phyloP scores from a whole-genome alignment of 2,888 invertebrate species.

The Pardosa pseudoannulata region DNA sequence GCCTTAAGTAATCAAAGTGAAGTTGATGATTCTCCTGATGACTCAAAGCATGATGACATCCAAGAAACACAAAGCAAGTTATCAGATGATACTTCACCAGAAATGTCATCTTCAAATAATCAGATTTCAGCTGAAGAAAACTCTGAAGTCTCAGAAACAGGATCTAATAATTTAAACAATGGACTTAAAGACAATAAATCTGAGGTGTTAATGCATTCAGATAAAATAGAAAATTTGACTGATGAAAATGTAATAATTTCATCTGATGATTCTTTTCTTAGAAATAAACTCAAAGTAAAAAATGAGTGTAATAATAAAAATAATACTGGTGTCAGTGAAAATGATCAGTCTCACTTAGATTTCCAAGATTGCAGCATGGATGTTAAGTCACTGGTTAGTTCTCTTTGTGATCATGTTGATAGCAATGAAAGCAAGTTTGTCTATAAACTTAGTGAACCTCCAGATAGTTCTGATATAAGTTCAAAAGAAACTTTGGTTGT shows the following conservation, averaged over 20 bases:
- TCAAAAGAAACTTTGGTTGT: not conserved
- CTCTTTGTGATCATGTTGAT: slow-evolving; percentile 56
- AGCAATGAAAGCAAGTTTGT: not conserved
- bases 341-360: slow-evolving; percentile 23
- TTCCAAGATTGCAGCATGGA: slow-evolving; percentile 41
- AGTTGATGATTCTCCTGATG: not conserved
- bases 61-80: not conserved
- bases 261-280: slow-evolving; percentile 7
- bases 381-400: slow-evolving; percentile 45
- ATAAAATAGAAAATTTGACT: not conserved
- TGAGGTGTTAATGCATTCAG: not conserved
- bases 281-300: not conserved
- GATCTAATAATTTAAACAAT: not conserved
- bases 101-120: not conserved
- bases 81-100: not conserved
- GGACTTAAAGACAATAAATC: not conserved
- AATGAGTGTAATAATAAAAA: not conserved
- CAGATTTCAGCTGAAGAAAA: not conserved
- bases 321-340: slow-evolving; percentile 9
- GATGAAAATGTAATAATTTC: not conserved
- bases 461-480: not conserved
- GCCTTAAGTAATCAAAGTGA: not conserved
- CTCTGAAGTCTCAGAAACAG: not conserved
- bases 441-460: not conserved
- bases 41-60: not conserved